A percentile compares a stretch with the other conserved stretches of the same genome.
phyloP scores from a whole-genome alignment of 2,888 invertebrate species.

The Cheilosia pagana region DNA sequence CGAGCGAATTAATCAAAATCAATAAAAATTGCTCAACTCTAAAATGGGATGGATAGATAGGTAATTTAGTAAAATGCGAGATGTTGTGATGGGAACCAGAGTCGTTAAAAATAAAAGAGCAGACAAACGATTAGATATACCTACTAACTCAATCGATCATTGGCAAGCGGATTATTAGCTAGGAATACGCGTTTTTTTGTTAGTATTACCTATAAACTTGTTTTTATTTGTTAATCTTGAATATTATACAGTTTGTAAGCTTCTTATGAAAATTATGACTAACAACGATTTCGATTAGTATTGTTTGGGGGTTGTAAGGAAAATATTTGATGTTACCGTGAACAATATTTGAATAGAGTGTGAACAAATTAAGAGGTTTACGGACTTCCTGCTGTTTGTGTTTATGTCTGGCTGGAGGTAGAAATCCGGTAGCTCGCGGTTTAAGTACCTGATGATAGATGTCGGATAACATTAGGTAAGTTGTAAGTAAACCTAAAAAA shows the following conservation, averaged over 20 bases:
- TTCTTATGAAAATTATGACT: slow-evolving; percentile 1
- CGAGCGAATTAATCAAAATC: slow-evolving; percentile 53
- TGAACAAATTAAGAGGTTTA: slow-evolving; percentile 1
- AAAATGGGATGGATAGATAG: neutral
- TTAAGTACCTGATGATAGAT: neutral
- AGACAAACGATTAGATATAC: neutral
- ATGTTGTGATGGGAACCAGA: slow-evolving; percentile 15
- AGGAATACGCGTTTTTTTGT: slow-evolving; percentile 18
- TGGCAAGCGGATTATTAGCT: slow-evolving; percentile 15
- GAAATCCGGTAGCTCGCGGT: neutral
- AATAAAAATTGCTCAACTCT: slow-evolving; percentile 34
- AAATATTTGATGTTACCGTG: slow-evolving; percentile 1
- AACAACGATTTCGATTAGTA: neutral
- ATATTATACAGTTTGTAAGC: slow-evolving; percentile 8
- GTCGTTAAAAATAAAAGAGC: neutral
- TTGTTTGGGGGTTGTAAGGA: neutral
- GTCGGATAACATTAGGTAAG: too few relatives aligned
- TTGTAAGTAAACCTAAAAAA: too few relatives aligned
- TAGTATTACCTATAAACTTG: neutral
- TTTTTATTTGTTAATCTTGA: slow-evolving; percentile 19
- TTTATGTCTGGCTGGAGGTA: neutral
- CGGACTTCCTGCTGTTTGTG: neutral
- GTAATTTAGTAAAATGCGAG: slow-evolving; percentile 27
- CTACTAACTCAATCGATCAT: slow-evolving; percentile 24
- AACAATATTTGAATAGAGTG: slow-evolving; percentile 18